These are phyloP conservation scores for Montipora efflorescens DNA, from an alignment of 64 coral and sea anemone species.

Conservation along the genomic window DNA sequence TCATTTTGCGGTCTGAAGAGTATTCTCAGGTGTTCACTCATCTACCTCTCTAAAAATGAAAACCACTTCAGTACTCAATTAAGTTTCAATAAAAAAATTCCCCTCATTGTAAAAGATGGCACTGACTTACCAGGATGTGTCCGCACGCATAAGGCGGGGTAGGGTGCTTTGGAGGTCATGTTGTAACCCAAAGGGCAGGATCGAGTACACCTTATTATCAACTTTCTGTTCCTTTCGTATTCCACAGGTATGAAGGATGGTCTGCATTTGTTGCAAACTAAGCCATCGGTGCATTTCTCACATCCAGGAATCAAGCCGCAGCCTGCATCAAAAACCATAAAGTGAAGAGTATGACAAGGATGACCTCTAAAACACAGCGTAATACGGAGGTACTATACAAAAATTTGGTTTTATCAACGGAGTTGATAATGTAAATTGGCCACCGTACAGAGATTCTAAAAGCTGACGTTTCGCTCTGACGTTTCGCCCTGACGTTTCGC, in stretches of 20 bases:
- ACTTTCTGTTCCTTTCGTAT: conserved; percentile 40
- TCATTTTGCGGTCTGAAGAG: no score
- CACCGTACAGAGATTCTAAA: no score
- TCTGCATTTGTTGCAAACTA: conserved; percentile 30
- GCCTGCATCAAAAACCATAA: conserved; percentile 2
- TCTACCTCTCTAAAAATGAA: not conserved
- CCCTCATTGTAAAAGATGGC: not conserved
- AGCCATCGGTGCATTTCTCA: conserved; percentile 25
- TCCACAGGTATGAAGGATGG: conserved; percentile 14
- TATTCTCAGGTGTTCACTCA: not conserved
- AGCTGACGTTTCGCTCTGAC: no score
- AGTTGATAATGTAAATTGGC: no score
- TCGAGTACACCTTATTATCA: conserved; percentile 11
- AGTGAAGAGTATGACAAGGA: not conserved
- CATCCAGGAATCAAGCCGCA: conserved; percentile 48
- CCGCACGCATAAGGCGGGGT: conserved; percentile 18
- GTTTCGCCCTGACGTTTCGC: no score
- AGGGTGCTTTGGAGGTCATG: conserved; percentile 7
- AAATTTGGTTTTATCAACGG: no score
- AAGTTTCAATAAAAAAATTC: not conserved
- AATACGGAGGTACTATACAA: not conserved
- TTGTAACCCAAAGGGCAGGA: conserved; percentile 28
- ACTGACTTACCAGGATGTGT: conserved; percentile 29
- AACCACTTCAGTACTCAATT: not conserved
- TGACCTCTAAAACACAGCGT: not conserved